These are phyloP conservation scores for Cervus canadensis DNA, from an alignment of 2,113 vertebrate species.

Conservation along the genomic window DNA sequence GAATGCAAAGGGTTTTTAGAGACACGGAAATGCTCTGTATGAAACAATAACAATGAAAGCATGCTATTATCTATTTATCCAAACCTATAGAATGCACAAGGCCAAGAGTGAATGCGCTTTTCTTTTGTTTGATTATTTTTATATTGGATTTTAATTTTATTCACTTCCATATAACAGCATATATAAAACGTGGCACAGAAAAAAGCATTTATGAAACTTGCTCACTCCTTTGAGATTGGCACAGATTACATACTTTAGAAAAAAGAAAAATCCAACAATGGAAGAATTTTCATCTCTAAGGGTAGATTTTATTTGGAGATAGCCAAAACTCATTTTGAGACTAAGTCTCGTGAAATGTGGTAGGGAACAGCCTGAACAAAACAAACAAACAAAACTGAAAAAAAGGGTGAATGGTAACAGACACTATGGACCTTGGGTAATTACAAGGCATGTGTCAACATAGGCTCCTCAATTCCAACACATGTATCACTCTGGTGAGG, in stretches of 20 bases:
- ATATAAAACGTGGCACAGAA: conserved; percentile 24
- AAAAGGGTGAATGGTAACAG: not conserved
- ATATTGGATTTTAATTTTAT: conserved; percentile 52
- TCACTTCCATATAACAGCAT: conserved; percentile 29
- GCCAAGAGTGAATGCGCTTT: not conserved
- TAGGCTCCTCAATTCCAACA: not conserved
- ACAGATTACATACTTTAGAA: conserved; percentile 16
- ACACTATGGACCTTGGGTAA: not conserved
- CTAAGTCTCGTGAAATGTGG: not conserved
- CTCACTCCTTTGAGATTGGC: conserved; percentile 5
- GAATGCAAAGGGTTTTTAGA: not conserved
- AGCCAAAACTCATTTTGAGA: conserved; percentile 27
- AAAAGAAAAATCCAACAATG: not conserved
- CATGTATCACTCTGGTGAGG: not conserved
- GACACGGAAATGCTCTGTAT: not conserved
- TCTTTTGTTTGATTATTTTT: not conserved
- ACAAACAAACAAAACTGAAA: not conserved
- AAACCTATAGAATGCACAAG: not conserved
- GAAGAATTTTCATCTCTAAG: not conserved
- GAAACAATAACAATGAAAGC: not conserved
- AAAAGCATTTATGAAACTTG: conserved; percentile 51
- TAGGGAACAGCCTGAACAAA: not conserved
- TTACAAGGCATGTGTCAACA: not conserved
- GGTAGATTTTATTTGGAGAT: not conserved
- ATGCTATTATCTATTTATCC: not conserved